Evolutionary conservation across 2,113 vertebrate species (phyloP), one percentile per base, ranked within the genome.

Genomic region (Hypomesus transpacificus): DNA sequence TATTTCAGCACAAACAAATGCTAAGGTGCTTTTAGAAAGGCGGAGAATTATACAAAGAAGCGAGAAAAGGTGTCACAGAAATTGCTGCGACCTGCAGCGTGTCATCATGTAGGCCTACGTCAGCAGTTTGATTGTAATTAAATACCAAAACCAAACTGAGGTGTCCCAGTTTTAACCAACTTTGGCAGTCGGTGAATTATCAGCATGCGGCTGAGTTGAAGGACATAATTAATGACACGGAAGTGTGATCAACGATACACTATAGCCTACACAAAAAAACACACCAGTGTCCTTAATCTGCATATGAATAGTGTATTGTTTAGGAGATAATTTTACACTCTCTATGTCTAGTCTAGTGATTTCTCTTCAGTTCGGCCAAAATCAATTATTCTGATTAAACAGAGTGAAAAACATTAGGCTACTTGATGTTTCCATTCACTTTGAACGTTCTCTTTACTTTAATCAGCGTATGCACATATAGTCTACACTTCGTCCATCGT

Each of bases 91-190:
- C 57, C 18, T 28, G 58, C 80, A 81, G 61, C 74, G 52, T 63
- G 70, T 79, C 72, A 22, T 58, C 68, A 74, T 22, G 66, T 16
- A 34, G 24, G 31, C 4, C 31, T 8, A 66, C 26, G 75, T 87
- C 85, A 85, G 83, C 80, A 81, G 57, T 85, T 82, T 80, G 77
- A 75, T 50, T 75, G 85, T 78, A 85, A 85, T 85, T 87, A 88
- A 83, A 87, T 57, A 73, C 68, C 61, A 57, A 65, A 60, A 82
- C 0, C 22, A 39, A 46, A 28, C 21, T 2, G 50, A 59, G 71
- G 56, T 64, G 81, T 62, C 78, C 83, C 69, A 80, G 66, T 86
- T 86, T 56, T 68, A n/a, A 26, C 24, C 67, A 71, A 78, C 68
- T 22, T 77, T 79, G 70, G 71, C 70, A 76, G 68, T 20, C 14